Base-by-base conservation (phyloP, 2,113 vertebrate species). In the Phyllopteryx taeniolatus region DNA sequence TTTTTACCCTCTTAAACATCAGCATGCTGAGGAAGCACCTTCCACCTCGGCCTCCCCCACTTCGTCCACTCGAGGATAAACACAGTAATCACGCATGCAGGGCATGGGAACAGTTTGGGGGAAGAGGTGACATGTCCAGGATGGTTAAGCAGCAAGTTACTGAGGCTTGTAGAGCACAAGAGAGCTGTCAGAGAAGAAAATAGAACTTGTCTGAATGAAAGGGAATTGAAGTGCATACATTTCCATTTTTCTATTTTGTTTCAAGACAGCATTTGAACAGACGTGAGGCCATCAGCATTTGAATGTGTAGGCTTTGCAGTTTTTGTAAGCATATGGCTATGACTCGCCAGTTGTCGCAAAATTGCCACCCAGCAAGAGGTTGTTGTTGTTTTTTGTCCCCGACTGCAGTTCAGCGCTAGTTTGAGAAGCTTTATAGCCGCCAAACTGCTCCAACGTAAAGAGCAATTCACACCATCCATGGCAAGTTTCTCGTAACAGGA, bases 1-100 rank as follows among this genome's bases (percentile, higher is more conserved):
- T 91, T 88, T 91, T 91, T 91, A 91, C 91, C 88, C 91, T 92
- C 90, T 93, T 84, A 89, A 91, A 92, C 87, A 91, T 87, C 85
- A 83, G 87, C 88, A 79, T 87, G 89, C 89, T 88, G 91, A 92
- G 84, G 86, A 92, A 89, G 89, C 92, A 89, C 86, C 78, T 90
- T 88, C 77, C 82, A 87, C 90, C 86, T 84, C 78, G 80, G 27
- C 82, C 90, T 88, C 85, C 87, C 80, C 35, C 67, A 84, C 88
- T 80, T 86, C 82, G 87, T 90, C 83, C 88, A 86, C 68, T 83
- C 65, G 73, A 85, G 85, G 85, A 88, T 87, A 87, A 89, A 85
- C 80, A 86, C 79, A 69, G 78, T 74, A 67, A 82, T 82, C 77
- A 72, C 70, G 81, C 59, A 22, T 75, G 67, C 71, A 51, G 65